Evolutionary conservation across 2,113 vertebrate species (phyloP).

Genomic region (Nipponia nippon): DNA sequence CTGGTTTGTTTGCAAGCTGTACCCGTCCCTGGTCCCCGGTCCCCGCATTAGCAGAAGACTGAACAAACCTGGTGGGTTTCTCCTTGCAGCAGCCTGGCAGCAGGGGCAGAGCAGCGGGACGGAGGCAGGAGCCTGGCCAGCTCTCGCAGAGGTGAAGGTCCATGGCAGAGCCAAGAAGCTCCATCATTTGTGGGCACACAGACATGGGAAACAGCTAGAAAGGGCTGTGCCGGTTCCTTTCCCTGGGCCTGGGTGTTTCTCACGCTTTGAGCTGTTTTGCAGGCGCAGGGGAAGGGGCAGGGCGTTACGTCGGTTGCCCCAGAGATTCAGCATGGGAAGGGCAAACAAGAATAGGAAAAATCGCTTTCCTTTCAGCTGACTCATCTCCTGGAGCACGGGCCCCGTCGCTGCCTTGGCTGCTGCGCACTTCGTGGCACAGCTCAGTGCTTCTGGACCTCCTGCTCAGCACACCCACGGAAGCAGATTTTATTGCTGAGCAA

Average conservation of each 20-base stretch:
- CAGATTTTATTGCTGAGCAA: background rate
- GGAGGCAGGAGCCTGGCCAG: background rate
- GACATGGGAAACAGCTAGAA: background rate
- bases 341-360: background rate
- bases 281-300: background rate
- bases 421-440: background rate
- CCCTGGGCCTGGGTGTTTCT: background rate
- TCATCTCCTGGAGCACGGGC: fast-evolving
- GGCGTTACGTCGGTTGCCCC: fast-evolving
- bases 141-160: background rate
- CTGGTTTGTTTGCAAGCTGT: background rate
- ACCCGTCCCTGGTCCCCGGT: background rate
- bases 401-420: fast-evolving
- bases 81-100: background rate
- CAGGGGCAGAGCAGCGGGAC: background rate
- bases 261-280: background rate
- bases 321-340: background rate
- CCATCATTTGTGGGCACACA: background rate
- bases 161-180: background rate
- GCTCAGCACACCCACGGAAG: background rate
- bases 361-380: background rate
- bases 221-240: fast-evolving
- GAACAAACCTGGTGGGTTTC: background rate
- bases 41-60: fast-evolving
- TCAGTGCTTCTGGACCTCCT: background rate